phyloP scores from a whole-genome alignment of 1,140 invertebrate genomes.

The Pseudomyrmex concolor region DNA sequence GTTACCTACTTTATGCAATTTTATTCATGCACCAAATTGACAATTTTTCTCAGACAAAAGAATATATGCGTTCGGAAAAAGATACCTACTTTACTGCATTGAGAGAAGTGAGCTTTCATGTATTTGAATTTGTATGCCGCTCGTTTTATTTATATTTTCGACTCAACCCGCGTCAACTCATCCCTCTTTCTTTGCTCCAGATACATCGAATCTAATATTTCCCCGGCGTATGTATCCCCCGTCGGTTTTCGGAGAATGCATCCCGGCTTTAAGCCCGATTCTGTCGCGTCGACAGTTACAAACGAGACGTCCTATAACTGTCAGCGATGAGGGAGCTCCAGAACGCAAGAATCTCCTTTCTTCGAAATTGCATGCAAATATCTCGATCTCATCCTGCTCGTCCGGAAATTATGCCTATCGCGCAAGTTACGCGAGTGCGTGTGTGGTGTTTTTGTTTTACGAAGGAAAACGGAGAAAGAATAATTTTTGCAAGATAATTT shows the following conservation, averaged over 20 bases:
- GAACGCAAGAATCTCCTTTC: slow-evolving; percentile 41
- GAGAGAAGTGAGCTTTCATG: slow-evolving; percentile 1
- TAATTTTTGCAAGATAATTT: too few relatives aligned
- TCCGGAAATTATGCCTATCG: slow-evolving; percentile 19
- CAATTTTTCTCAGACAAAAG: slow-evolving; percentile 9
- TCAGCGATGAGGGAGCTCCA: slow-evolving; percentile 64
- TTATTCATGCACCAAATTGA: slow-evolving; percentile 11
- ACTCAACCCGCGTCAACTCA: background rate
- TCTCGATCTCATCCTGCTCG: slow-evolving; percentile 43
- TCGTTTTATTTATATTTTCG: slow-evolving; percentile 56
- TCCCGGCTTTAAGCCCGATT: slow-evolving; percentile 69
- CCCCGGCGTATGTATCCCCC: slow-evolving; percentile 31
- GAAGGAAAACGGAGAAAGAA: too few relatives aligned
- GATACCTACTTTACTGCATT: slow-evolving; percentile 16
- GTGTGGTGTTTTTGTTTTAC: background rate
- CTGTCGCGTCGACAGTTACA: slow-evolving; percentile 74
- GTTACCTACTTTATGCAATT: slow-evolving; percentile 11
- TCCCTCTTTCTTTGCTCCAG: background rate
- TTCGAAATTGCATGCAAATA: slow-evolving; percentile 51
- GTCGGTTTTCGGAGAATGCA: slow-evolving; percentile 69
- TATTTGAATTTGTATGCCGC: slow-evolving; percentile 25
- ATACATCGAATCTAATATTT: slow-evolving; percentile 71
- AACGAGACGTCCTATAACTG: slow-evolving; percentile 76
- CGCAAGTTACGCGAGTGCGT: slow-evolving; percentile 10
- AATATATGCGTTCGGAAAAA: background rate